phyloP scores from a whole-genome alignment of 1,140 invertebrate genomes.

The Atta colombica region DNA sequence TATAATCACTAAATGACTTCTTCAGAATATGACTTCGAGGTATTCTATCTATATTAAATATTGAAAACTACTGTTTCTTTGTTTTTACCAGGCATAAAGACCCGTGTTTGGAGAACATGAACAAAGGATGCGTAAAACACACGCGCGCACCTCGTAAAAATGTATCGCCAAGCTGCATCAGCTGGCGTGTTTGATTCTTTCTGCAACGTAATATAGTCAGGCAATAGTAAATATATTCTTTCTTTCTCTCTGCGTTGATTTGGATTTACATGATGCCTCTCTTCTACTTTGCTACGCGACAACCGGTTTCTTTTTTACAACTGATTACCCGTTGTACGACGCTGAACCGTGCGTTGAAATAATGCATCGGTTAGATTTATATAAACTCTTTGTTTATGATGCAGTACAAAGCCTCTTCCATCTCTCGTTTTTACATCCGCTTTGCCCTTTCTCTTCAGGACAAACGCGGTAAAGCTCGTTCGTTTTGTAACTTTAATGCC shows the following conservation, averaged over 20 bases:
- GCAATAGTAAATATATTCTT: conserved; percentile 75
- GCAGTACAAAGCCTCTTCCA: conserved; percentile 58
- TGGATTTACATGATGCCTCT: conserved; percentile 66
- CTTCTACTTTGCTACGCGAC: neutral
- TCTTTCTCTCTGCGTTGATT: conserved; percentile 65
- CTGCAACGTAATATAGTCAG: conserved; percentile 72
- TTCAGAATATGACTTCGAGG: neutral
- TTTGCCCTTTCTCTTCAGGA: conserved; percentile 27
- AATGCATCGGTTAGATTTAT: conserved; percentile 72
- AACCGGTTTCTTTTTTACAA: conserved; percentile 55
- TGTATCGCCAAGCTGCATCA: conserved; percentile 60
- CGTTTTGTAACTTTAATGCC: conserved; percentile 83
- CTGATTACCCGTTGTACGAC: conserved; percentile 55
- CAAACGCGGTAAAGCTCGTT: conserved; percentile 82
- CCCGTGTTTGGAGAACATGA: neutral
- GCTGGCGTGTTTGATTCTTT: conserved; percentile 73
- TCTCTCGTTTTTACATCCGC: conserved; percentile 20
- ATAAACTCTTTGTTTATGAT: conserved; percentile 72
- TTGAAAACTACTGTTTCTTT: neutral
- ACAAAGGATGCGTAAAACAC: conserved; percentile 7
- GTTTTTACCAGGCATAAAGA: conserved; percentile 4
- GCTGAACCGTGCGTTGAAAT: conserved; percentile 63
- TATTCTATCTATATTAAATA: neutral
- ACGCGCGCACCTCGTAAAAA: conserved; percentile 55
- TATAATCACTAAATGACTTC: neutral